These are phyloP conservation scores for Margaritifera margaritifera DNA, from an alignment of 2,888 invertebrate genomes.

Conservation along the genomic window DNA sequence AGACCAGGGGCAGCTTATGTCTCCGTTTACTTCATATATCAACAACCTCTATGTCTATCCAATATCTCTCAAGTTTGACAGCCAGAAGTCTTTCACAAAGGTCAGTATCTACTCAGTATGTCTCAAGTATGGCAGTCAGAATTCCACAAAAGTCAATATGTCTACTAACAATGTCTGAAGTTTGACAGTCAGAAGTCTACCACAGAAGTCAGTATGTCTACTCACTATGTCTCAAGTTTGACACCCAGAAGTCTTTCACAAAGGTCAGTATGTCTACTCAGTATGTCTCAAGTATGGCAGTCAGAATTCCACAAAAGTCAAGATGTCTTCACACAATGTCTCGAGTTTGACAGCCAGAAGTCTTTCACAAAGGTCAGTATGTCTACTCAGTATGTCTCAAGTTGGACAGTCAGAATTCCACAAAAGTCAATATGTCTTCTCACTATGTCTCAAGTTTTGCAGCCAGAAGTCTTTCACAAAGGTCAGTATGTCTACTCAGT, in stretches of 20 bases:
- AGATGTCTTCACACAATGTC: too few species aligned
- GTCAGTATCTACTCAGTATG: too few species aligned
- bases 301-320: too few species aligned
- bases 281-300: too few species aligned
- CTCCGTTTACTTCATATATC: slow-evolving; percentile 87
- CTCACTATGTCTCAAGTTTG: too few species aligned
- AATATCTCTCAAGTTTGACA: slow-evolving; percentile 87
- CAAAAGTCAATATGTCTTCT: not conserved
- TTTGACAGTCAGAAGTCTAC: not conserved
- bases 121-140: too few species aligned
- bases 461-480: slow-evolving; percentile 1
- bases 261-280: too few species aligned
- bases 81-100: slow-evolving; percentile 91
- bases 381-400: too few species aligned
- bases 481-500: not conserved
- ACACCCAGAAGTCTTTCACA: too few species aligned
- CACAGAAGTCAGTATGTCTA: not conserved
- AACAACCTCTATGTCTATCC: slow-evolving; percentile 97
- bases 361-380: slow-evolving; percentile 82
- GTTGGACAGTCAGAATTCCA: too few species aligned
- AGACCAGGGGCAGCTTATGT: slow-evolving; percentile 61
- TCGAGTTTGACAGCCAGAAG: slow-evolving; percentile 93
- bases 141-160: not conserved
- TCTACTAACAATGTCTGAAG: not conserved
- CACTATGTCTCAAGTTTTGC: not conserved